Evolutionary conservation across 2,888 invertebrate genomes (phyloP).

Genomic region (Rhamphomyia laevipes): DNA sequence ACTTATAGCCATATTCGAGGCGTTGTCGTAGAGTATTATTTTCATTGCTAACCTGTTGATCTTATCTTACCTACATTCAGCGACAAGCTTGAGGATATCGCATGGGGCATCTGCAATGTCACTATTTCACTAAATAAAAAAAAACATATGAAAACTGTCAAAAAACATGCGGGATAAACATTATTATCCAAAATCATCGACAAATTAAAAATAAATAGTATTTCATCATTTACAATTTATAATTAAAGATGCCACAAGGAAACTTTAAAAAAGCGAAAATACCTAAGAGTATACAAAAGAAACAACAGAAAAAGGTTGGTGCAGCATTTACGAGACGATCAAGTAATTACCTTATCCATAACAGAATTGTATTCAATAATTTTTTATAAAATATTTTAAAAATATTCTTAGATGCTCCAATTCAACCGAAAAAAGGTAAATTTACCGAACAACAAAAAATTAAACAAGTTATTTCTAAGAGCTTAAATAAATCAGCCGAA

Average conservation of each 20-base stretch:
- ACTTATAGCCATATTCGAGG: no score
- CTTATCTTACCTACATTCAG: no score
- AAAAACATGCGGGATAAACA: no score
- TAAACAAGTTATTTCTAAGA: slow-evolving; percentile 48
- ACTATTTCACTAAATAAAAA: no score
- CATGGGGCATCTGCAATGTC: no score
- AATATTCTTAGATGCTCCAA: slow-evolving; percentile 44
- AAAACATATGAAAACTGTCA: no score
- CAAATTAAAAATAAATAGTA: no score
- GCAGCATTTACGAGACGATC: slow-evolving; percentile 41
- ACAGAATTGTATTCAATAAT: slow-evolving; percentile 18
- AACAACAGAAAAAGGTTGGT: slow-evolving; percentile 41
- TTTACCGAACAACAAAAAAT: slow-evolving; percentile 47
- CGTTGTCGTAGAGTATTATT: no score
- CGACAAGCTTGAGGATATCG: no score
- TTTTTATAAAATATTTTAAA: slow-evolving; percentile 2
- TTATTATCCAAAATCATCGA: no score
- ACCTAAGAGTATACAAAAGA: slow-evolving; percentile 39
- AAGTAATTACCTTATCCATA: slow-evolving; percentile 38
- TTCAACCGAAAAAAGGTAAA: slow-evolving; percentile 48
- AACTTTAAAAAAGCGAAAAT: slow-evolving; percentile 49
- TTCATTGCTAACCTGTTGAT: no score
- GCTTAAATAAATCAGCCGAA: slow-evolving; percentile 49
- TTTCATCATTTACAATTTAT: no score
- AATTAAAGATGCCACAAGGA: slow-evolving; percentile 45